These are phyloP conservation scores for Globodera rostochiensis DNA, from an alignment of 1,140 invertebrate genomes.

Conservation along the genomic window DNA sequence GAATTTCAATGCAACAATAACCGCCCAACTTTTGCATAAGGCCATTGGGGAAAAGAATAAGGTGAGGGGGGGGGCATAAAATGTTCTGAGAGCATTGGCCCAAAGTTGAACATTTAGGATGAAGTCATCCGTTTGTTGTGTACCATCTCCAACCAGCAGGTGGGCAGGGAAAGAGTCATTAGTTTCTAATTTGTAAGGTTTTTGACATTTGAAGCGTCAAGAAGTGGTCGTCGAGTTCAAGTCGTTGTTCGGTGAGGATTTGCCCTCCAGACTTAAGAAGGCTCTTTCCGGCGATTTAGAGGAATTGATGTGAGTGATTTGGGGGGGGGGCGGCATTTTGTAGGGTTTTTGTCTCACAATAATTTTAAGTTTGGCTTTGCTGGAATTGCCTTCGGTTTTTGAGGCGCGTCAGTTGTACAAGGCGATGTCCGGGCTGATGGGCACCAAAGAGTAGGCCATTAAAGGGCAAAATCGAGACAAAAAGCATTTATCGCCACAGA, in stretches of 20 bases:
- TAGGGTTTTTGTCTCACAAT: too few relatives aligned
- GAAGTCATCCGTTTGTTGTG: neutral
- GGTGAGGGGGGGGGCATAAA: neutral
- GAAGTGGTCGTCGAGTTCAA: slow-evolving; percentile 83
- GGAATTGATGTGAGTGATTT: slow-evolving; percentile 74
- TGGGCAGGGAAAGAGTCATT: slow-evolving; percentile 82
- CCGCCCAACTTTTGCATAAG: slow-evolving; percentile 82
- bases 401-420: slow-evolving; percentile 80
- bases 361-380: slow-evolving; percentile 78
- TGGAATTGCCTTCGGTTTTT: slow-evolving; percentile 83
- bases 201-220: slow-evolving; percentile 69
- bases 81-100: neutral
- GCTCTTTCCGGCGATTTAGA: slow-evolving; percentile 88
- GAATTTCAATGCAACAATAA: slow-evolving; percentile 81
- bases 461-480: slow-evolving; percentile 68
- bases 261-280: slow-evolving; percentile 84
- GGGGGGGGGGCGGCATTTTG: slow-evolving; percentile 80
- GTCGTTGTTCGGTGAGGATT: slow-evolving; percentile 87
- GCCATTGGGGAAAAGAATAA: slow-evolving; percentile 80
- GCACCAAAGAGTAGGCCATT: slow-evolving; percentile 77
- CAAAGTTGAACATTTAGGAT: neutral
- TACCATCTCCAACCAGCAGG: slow-evolving; percentile 16
- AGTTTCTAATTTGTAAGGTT: slow-evolving; percentile 79
- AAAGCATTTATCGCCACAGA: slow-evolving; percentile 69
- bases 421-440: slow-evolving; percentile 73